Evolutionary conservation across 2,113 vertebrate species (phyloP).

Genomic region (Gyps fulvus): DNA sequence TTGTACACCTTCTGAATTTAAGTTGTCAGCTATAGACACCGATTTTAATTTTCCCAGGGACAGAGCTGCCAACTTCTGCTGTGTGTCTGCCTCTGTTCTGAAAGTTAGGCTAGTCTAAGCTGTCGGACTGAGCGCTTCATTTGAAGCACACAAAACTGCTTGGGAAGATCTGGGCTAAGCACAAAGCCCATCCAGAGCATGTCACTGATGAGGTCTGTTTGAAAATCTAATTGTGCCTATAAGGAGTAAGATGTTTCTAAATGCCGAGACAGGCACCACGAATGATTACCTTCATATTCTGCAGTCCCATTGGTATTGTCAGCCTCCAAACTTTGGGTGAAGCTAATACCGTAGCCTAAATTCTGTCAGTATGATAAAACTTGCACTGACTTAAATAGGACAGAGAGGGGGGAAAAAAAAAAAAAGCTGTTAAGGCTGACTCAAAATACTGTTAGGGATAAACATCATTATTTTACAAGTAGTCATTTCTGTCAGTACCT

Average conservation of each 20-base stretch:
- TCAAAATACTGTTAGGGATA: neutral
- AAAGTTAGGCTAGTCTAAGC: neutral
- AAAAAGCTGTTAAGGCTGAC: neutral
- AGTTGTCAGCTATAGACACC: fast-evolving
- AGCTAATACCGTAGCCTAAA: fast-evolving
- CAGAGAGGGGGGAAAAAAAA: fast-evolving
- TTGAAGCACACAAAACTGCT: neutral
- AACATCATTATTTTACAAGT: neutral
- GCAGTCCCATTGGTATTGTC: neutral
- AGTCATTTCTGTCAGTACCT: neutral
- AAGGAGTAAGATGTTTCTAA: neutral
- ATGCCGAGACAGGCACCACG: neutral
- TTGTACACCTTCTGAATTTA: neutral
- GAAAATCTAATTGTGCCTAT: neutral
- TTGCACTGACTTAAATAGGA: neutral
- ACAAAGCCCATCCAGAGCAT: neutral
- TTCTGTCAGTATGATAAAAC: neutral
- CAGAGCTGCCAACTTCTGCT: neutral
- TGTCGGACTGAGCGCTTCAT: fast-evolving
- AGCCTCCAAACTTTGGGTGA: neutral
- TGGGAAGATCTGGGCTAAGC: neutral
- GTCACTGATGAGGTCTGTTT: neutral
- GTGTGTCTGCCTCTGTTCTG: neutral
- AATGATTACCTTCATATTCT: fast-evolving
- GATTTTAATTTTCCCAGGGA: neutral